phyloP scores from a whole-genome alignment of 2,113 vertebrate species.

The Pelusios castaneus region DNA sequence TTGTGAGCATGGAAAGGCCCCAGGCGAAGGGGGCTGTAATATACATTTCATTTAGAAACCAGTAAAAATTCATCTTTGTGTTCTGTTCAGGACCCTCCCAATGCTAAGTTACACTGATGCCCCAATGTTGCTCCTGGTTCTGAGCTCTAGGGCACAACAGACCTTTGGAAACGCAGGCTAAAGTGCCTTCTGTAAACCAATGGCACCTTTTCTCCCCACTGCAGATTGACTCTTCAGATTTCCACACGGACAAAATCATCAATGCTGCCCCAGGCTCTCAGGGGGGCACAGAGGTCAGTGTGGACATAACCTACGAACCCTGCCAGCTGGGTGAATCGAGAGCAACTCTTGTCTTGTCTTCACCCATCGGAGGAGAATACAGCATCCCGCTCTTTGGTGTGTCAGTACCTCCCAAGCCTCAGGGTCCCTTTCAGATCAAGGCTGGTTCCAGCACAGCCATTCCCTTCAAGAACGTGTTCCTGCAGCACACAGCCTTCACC shows the following conservation, averaged over 20 bases:
- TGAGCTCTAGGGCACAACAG: no score
- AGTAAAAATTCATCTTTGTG: not conserved
- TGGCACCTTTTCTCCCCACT: not conserved
- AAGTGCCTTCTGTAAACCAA: not conserved
- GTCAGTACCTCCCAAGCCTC: conserved; percentile 81
- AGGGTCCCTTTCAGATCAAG: conserved; percentile 83
- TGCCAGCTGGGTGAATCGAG: conserved; percentile 82
- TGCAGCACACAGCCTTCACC: conserved; percentile 75
- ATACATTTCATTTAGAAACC: not conserved
- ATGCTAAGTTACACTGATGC: not conserved
- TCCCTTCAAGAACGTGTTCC: conserved; percentile 90
- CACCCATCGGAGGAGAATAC: conserved; percentile 77
- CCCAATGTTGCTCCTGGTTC: not conserved
- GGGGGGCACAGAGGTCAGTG: conserved; percentile 75
- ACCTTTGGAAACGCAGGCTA: no score
- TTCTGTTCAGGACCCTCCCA: not conserved
- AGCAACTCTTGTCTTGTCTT: conserved; percentile 77
- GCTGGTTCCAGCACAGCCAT: conserved; percentile 75
- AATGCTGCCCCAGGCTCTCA: conserved; percentile 64
- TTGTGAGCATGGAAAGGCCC: not conserved
- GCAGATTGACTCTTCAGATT: conserved; percentile 81
- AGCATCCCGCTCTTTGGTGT: conserved; percentile 81
- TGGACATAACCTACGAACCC: conserved; percentile 88
- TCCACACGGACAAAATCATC: conserved; percentile 79
- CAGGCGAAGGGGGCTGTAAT: no score